Conservation (phyloP, 2,888 invertebrate species). For the Xanthia icteritia region DNA sequence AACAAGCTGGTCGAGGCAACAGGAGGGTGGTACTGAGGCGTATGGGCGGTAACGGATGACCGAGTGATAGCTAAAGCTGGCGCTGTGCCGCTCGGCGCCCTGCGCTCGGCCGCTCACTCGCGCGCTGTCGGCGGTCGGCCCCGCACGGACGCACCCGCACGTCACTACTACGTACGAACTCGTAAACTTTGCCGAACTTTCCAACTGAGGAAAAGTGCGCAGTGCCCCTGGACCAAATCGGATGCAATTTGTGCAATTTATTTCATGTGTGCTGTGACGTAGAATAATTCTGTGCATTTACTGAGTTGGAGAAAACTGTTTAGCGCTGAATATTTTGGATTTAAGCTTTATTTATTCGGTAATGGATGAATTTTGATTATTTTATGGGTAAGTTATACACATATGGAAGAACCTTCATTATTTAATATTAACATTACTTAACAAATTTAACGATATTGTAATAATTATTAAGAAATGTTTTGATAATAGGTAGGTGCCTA, state of each 20-base stretch:
- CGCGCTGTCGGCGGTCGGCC: conserved; percentile 64
- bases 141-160: conserved; percentile 59
- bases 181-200: conserved; percentile 76
- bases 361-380: conserved; percentile 64
- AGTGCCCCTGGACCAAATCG: conserved; percentile 69
- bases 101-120: conserved; percentile 60
- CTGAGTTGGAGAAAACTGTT: conserved; percentile 64
- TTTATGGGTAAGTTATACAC: conserved; percentile 64
- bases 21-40: conserved; percentile 76
- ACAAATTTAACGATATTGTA: background rate
- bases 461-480: background rate
- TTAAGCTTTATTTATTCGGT: conserved; percentile 36
- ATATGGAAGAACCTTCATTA: background rate
- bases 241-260: conserved; percentile 79
- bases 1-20: conserved; percentile 70
- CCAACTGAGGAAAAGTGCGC: conserved; percentile 67
- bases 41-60: conserved; percentile 70
- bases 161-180: conserved; percentile 46
- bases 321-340: conserved; percentile 56
- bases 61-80: conserved; percentile 52
- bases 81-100: conserved; percentile 44
- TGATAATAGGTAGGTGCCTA: background rate
- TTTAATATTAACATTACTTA: background rate
- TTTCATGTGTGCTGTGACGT: conserved; percentile 67
- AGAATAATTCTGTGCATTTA: conserved; percentile 62